Evolutionary conservation across 2,888 invertebrate species (phyloP).

Genomic region (Campoplex capitator): DNA sequence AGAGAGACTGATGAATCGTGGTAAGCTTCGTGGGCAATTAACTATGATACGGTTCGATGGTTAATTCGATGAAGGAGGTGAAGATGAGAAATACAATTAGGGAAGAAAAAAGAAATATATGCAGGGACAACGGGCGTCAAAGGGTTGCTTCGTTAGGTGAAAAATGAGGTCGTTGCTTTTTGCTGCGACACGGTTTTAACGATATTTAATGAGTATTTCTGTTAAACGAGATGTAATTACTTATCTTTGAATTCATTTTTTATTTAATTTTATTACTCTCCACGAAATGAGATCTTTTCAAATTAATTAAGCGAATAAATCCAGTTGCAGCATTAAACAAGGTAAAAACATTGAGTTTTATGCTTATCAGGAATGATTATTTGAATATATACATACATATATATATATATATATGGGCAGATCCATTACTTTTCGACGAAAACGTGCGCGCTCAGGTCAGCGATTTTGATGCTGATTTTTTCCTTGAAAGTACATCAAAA

Average conservation of each 20-base stretch:
- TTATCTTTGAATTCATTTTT: background rate
- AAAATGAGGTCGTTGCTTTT: background rate
- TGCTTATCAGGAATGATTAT: background rate
- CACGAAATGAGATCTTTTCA: background rate
- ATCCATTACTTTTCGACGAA: too few relatives aligned
- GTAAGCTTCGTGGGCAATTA: constrained; percentile 30
- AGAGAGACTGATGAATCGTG: constrained; percentile 38
- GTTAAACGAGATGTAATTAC: background rate
- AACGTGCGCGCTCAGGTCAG: too few relatives aligned
- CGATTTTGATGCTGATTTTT: too few relatives aligned
- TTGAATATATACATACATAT: background rate
- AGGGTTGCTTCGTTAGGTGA: background rate
- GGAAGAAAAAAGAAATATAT: background rate
- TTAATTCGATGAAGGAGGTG: constrained; percentile 39
- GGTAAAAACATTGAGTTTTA: background rate
- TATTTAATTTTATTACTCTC: background rate
- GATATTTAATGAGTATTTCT: background rate
- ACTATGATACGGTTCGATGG: constrained; percentile 44
- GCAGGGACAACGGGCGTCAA: background rate
- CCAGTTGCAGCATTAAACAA: background rate
- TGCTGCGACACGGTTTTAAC: background rate
- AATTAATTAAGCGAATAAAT: background rate
- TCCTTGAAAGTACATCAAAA: too few relatives aligned
- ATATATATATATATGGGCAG: too few relatives aligned
- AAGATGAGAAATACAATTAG: background rate